phyloP scores from a whole-genome alignment of 2,888 invertebrate species.

The Ectemnius continuus region DNA sequence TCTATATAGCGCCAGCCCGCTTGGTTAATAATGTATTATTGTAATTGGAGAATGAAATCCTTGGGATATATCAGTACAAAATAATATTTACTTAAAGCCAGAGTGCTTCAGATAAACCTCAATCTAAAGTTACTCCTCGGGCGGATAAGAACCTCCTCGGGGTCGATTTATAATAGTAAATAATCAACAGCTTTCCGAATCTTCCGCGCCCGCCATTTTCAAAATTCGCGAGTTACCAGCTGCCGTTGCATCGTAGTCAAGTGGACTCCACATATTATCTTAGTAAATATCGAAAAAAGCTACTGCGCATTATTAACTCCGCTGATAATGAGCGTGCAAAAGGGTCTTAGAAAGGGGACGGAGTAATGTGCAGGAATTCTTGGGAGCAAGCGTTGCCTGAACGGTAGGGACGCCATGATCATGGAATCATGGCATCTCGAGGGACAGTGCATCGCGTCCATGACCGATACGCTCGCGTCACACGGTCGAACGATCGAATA shows the following conservation, averaged over 20 bases:
- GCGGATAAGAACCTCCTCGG: no score
- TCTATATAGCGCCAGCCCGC: no score
- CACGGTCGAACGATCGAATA: constrained; percentile 38
- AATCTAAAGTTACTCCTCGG: no score
- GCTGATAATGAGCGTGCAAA: not conserved
- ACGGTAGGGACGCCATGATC: constrained; percentile 56
- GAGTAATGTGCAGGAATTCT: not conserved
- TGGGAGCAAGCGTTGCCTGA: constrained; percentile 17
- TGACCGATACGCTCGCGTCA: constrained; percentile 28
- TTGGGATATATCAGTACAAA: no score
- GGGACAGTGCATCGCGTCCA: constrained; percentile 47
- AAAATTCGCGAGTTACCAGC: constrained; percentile 59
- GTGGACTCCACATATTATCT: no score
- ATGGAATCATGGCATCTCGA: constrained; percentile 56
- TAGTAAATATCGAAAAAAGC: no score
- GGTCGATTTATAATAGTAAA: constrained; percentile 18
- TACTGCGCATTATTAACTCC: no score
- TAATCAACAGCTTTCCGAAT: constrained; percentile 45
- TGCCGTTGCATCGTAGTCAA: not conserved
- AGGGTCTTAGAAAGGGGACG: not conserved
- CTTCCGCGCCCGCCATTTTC: constrained; percentile 75
- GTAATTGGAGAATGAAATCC: no score
- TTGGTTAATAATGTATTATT: no score
- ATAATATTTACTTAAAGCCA: no score
- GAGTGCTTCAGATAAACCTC: no score